A percentile compares a stretch with the other conserved stretches of the same genome.
Evolutionary conservation across 2,113 vertebrate genomes (phyloP).

Genomic region (Charina bottae): DNA sequence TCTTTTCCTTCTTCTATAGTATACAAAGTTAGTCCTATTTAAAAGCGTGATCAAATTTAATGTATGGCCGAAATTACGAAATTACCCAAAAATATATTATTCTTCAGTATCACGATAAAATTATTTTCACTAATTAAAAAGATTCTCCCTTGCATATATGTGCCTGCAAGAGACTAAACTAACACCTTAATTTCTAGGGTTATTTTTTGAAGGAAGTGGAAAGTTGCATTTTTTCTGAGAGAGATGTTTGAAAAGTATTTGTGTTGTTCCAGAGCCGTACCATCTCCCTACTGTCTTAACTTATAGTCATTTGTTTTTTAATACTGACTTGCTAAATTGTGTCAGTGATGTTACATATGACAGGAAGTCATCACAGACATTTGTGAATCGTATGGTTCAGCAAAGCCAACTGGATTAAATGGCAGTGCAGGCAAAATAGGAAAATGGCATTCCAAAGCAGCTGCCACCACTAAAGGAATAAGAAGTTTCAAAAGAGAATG

Average conservation of each 20-base stretch:
- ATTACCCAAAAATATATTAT: background rate
- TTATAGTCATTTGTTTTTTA: background rate
- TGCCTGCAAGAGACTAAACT: background rate
- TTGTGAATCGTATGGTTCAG: background rate
- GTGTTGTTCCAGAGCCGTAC: background rate
- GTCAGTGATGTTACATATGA: background rate
- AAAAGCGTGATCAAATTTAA: background rate
- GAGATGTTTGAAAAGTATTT: background rate
- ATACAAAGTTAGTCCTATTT: background rate
- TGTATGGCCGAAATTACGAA: background rate
- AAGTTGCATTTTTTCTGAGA: background rate
- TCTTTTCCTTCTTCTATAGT: slow-evolving; percentile 35
- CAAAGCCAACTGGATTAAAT: background rate
- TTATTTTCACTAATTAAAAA: background rate
- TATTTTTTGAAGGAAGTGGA: too few relatives aligned
- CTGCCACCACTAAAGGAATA: background rate
- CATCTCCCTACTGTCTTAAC: background rate
- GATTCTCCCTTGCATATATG: background rate
- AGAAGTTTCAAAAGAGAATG: background rate
- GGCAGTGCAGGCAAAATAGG: background rate
- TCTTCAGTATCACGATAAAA: background rate
- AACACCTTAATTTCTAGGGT: background rate
- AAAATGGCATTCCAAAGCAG: background rate
- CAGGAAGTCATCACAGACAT: background rate
- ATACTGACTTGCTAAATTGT: background rate